Evolutionary conservation across 2,888 invertebrate species (phyloP), one percentile per base, ranked within the genome.

Genomic region (Hylaea fasciaria): DNA sequence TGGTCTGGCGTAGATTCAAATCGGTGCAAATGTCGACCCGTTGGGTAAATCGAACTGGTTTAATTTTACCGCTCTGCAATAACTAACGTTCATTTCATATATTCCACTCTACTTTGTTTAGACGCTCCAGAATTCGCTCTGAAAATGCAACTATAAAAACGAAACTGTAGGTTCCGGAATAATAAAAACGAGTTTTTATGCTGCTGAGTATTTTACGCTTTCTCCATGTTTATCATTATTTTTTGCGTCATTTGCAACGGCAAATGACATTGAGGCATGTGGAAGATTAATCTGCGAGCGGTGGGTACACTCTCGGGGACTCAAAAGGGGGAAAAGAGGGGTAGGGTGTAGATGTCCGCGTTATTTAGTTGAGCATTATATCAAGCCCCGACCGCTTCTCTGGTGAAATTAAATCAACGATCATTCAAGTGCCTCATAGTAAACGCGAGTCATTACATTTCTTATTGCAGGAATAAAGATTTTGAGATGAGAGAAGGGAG

Each of bases 1-100:
- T 85, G 89, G 84, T 87, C 84, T 88, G 87, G 87, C 86, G 87
- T 81, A 86, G 89, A 89, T 88, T 88, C 89, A 87, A 89, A 89
- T 87, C 85, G 81, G 78, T 77, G 77, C 81, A 77, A 83, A 81
- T 80, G 80, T 74, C 77, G 78, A 76, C 76, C 77, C 72, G 77
- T 70, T 59, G 65, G 73, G 77, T 78, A 82, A 82, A 83, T 83
- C 79, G 78, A 73, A 68, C 72, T 66, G 72, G 72, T 74, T 83
- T 82, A 83, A 83, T 81, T 81, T 78, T 66, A 72, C 72, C 70
- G 71, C 78, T 74, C 41, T 35, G 75, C 77, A 76, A 79, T 81
- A 72, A 75, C 63, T 58, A 46, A 58, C 32, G 47, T 56, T 58
- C 57, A 61, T 52, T 55, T 41, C 53, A 58, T 54, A 61, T 60